Percentiles rank a stretch among this genome's conserved stretches.
Evolutionary conservation across 2,888 invertebrate species (phyloP).

Genomic region (Rosalia funebris): DNA sequence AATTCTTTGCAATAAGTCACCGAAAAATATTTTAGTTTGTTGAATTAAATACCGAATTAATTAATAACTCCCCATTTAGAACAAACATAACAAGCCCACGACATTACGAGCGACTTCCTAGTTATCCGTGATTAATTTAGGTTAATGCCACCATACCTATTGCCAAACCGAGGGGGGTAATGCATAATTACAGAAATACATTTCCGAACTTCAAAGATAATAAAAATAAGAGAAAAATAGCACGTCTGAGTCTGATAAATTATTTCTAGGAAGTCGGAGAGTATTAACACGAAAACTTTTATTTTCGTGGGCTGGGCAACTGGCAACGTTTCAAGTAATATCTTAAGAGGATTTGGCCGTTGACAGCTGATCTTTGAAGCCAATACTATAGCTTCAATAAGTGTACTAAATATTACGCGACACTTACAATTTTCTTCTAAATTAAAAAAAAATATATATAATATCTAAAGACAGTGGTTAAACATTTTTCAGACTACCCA

Average conservation of each 20-base stretch:
- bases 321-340: constrained; percentile 16
- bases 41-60: too few relatives aligned
- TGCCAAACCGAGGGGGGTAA: constrained; percentile 22
- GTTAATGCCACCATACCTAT: constrained; percentile 21
- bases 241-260: constrained; percentile 29
- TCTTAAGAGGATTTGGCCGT: constrained; percentile 15
- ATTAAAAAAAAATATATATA: too few relatives aligned
- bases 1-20: too few relatives aligned
- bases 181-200: constrained; percentile 12
- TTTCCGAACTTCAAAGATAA: constrained; percentile 24
- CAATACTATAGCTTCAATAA: too few relatives aligned
- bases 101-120: too few relatives aligned
- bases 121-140: constrained; percentile 19
- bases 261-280: constrained; percentile 26
- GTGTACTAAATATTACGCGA: too few relatives aligned
- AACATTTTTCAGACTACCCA: too few relatives aligned
- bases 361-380: background rate
- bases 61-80: too few relatives aligned
- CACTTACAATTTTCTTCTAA: too few relatives aligned
- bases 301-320: constrained; percentile 5
- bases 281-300: constrained; percentile 18
- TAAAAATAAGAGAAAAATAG: constrained; percentile 24
- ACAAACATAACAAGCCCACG: too few relatives aligned
- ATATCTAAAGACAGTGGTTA: too few relatives aligned
- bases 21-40: too few relatives aligned